Evolutionary conservation across 1,140 invertebrate species (phyloP).

Genomic region (Amyelois transitella): DNA sequence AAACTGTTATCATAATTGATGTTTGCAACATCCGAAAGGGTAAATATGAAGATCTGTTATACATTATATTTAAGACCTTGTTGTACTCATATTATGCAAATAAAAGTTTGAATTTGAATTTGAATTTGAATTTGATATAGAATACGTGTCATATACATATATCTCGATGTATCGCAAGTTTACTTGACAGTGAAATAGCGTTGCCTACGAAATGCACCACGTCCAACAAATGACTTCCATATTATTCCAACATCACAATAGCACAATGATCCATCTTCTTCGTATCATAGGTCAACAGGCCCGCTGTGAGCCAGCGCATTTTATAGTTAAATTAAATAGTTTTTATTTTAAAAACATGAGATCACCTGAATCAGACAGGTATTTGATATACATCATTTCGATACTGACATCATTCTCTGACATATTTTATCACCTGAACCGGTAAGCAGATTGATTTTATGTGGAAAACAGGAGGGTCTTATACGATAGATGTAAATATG

Average conservation of each 20-base stretch:
- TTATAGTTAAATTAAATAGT: constrained; percentile 20
- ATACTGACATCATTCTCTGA: constrained; percentile 20
- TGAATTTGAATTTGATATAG: no score
- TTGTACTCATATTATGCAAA: no score
- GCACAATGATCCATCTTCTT: constrained; percentile 49
- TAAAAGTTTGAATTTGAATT: no score
- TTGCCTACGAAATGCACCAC: constrained; percentile 30
- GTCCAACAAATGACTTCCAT: constrained; percentile 28
- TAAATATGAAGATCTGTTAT: no score
- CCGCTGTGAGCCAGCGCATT: constrained; percentile 17
- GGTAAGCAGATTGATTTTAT: neutral
- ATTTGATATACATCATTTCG: constrained; percentile 34
- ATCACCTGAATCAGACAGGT: constrained; percentile 27
- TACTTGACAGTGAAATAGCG: constrained; percentile 65
- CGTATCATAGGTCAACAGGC: constrained; percentile 45
- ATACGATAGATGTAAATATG: constrained; percentile 19
- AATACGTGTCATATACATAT: no score
- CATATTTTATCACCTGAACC: constrained; percentile 12
- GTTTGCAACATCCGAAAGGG: no score
- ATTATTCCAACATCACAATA: constrained; percentile 42
- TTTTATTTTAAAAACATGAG: constrained; percentile 31
- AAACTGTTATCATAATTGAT: no score
- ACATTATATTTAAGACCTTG: no score
- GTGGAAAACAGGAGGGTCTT: constrained; percentile 12
- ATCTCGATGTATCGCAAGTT: neutral